A percentile compares a stretch with the other conserved stretches of the same genome.
Conservation (phyloP, 2,113 vertebrate genomes). For the Mustela lutreola region DNA sequence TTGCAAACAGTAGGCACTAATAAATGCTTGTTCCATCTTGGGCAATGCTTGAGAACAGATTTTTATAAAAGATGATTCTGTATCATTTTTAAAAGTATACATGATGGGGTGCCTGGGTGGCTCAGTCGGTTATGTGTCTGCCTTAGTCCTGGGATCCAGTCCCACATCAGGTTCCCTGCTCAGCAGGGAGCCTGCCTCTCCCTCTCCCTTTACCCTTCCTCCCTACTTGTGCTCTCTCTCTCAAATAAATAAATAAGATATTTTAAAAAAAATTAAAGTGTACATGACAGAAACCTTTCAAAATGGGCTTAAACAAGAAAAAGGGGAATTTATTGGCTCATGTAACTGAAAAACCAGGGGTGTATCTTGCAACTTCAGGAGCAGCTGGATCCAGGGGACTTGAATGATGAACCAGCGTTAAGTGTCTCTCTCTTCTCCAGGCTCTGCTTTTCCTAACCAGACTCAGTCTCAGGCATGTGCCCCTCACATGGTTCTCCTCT, state of each 20-base stretch:
- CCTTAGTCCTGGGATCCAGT: no score
- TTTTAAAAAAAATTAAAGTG: not conserved
- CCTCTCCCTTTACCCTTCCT: no score
- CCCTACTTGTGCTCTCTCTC: no score
- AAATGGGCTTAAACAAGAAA: conserved; percentile 15
- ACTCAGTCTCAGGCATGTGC: not conserved
- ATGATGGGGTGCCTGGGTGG: not conserved
- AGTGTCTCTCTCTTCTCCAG: not conserved
- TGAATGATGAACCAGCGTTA: not conserved
- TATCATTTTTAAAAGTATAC: conserved; percentile 42
- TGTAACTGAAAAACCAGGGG: not conserved
- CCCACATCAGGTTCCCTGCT: no score
- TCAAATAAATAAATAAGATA: no score
- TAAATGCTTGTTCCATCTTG: not conserved
- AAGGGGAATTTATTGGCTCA: not conserved
- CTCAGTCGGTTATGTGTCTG: no score
- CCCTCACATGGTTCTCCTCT: not conserved
- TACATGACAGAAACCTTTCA: conserved; percentile 22
- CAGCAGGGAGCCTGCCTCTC: no score
- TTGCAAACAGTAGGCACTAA: not conserved
- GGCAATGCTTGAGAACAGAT: not conserved
- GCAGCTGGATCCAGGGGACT: not conserved
- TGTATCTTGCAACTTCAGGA: conserved; percentile 6
- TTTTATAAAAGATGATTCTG: conserved; percentile 2
- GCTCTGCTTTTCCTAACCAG: not conserved